These are phyloP conservation scores for Temnothorax nylanderi DNA, from an alignment of 1,140 invertebrate species.

Conservation along the genomic window DNA sequence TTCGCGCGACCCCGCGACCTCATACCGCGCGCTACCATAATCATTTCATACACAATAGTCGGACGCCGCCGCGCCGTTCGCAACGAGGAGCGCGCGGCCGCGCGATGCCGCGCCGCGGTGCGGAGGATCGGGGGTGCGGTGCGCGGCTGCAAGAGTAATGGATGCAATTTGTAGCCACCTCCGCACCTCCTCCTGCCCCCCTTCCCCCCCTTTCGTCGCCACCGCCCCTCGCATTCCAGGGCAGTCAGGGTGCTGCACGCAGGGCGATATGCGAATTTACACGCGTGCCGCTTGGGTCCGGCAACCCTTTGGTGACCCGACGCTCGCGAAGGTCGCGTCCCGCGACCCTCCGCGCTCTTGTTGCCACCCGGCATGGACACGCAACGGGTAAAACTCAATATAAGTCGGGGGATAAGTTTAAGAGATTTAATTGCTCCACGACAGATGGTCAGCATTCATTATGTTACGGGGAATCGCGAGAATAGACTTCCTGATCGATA, in stretches of 20 bases:
- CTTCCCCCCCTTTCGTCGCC: not conserved
- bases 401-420: not conserved
- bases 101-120: not conserved
- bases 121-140: slow-evolving; percentile 27
- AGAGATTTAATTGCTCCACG: not conserved
- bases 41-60: slow-evolving; percentile 83
- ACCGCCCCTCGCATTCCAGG: slow-evolving; percentile 71
- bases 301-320: slow-evolving; percentile 38
- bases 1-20: slow-evolving; percentile 78
- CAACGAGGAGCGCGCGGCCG: slow-evolving; percentile 46
- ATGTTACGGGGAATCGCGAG: not conserved
- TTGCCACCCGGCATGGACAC: not conserved
- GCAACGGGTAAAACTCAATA: not conserved
- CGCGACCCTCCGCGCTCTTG: not conserved
- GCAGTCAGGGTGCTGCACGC: slow-evolving; percentile 68
- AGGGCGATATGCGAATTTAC: slow-evolving; percentile 77
- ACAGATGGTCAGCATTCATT: not conserved
- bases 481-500: not conserved
- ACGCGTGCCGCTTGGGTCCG: slow-evolving; percentile 62
- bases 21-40: slow-evolving; percentile 80
- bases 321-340: not conserved
- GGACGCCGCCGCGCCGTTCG: slow-evolving; percentile 72
- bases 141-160: slow-evolving; percentile 79
- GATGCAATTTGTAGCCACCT: slow-evolving; percentile 81
- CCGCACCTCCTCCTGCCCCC: not conserved